Evolutionary conservation across 2,113 vertebrate genomes (phyloP).

Genomic region (Pogonocichla stellata): DNA sequence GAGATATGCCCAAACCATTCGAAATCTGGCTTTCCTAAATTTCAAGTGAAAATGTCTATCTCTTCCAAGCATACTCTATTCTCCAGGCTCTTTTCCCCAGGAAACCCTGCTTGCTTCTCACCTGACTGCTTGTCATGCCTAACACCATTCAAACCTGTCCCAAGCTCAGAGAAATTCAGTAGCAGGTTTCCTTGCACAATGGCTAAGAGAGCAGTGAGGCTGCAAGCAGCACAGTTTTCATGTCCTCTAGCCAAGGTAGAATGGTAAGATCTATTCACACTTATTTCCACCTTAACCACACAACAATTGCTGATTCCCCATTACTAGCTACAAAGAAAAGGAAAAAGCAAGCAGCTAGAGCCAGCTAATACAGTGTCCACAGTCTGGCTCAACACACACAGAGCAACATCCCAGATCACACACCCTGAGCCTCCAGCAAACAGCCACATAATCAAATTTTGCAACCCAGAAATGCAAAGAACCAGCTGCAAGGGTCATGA

Average conservation of each 20-base stretch:
- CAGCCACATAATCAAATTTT: accelerated
- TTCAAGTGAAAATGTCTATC: not conserved
- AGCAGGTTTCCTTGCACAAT: not conserved
- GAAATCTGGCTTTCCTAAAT: not conserved
- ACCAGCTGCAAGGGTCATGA: not conserved
- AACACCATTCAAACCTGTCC: not conserved
- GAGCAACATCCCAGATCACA: not conserved
- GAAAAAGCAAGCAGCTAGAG: not conserved
- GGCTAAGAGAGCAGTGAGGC: not conserved
- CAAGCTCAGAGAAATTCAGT: not conserved
- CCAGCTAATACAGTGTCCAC: not conserved
- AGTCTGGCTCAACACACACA: not conserved
- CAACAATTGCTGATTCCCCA: not conserved
- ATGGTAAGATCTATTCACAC: not conserved
- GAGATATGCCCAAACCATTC: not conserved
- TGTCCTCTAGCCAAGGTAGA: not conserved
- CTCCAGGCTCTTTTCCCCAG: not conserved
- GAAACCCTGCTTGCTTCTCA: not conserved
- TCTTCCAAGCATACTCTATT: not conserved
- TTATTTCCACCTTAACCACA: not conserved
- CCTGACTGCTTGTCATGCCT: not conserved
- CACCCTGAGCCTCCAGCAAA: not conserved
- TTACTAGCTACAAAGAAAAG: not conserved
- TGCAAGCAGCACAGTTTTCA: not conserved
- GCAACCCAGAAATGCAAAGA: not conserved